Evolutionary conservation across 1,140 invertebrate species (phyloP).

Genomic region (Bombus soroeensis): DNA sequence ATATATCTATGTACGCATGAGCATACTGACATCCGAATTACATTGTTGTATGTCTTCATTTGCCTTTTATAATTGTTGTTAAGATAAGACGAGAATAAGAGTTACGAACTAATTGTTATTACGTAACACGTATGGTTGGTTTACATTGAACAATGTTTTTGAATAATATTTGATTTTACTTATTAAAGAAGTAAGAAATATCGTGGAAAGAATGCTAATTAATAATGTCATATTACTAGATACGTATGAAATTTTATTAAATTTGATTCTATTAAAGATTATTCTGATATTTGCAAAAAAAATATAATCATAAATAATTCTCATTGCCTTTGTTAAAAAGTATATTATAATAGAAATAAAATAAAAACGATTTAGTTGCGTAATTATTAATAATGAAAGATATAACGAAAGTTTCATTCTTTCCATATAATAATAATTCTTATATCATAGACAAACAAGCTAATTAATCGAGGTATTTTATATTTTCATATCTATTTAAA

Average conservation of each 20-base stretch:
- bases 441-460: background rate
- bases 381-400: background rate
- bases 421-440: background rate
- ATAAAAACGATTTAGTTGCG: background rate
- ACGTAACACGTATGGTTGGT: no score
- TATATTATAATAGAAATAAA: constrained; percentile 1
- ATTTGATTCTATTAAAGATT: background rate
- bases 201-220: background rate
- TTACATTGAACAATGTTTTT: background rate
- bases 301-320: background rate
- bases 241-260: background rate
- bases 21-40: background rate
- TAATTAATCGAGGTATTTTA: background rate
- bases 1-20: no score
- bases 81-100: background rate
- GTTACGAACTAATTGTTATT: background rate
- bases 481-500: background rate
- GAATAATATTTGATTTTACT: background rate
- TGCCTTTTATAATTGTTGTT: background rate
- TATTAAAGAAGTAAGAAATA: background rate
- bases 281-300: background rate
- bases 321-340: background rate
- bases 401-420: background rate
- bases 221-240: background rate
- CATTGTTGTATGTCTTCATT: background rate